phyloP scores from a whole-genome alignment of 2,797 vertebrate species.

The Mormyrops boulengeri region DNA sequence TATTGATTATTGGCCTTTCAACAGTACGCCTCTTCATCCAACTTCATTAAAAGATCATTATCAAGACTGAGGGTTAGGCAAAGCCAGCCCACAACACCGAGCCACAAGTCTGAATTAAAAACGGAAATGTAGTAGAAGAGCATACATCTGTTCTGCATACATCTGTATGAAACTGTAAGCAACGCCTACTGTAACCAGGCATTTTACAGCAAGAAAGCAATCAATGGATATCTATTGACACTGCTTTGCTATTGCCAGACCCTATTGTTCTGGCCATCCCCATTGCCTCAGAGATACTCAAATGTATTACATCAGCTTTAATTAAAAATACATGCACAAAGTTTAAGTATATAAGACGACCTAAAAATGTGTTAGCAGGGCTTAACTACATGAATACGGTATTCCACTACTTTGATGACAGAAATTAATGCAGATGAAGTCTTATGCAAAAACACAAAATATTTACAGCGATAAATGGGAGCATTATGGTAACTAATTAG shows the following conservation, averaged over 20 bases:
- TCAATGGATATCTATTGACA: neutral
- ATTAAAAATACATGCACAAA: neutral
- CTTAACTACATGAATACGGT: neutral
- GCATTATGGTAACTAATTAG: neutral
- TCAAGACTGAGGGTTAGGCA: neutral
- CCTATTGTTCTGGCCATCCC: neutral
- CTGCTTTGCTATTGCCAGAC: neutral
- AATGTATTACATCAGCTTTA: neutral
- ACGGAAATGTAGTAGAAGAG: neutral
- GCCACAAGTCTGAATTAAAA: neutral
- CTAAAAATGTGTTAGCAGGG: neutral
- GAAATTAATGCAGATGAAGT: neutral
- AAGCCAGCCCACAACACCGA: neutral
- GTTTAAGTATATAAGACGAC: neutral
- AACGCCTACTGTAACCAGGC: neutral
- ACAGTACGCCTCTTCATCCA: conserved; percentile 26
- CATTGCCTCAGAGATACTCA: neutral
- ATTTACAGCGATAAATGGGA: neutral
- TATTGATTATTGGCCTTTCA: conserved; percentile 31
- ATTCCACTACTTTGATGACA: neutral
- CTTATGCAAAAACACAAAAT: neutral
- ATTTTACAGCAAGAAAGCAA: neutral
- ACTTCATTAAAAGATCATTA: conserved; percentile 37
- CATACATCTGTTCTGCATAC: neutral
- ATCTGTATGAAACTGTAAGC: neutral